A percentile compares a stretch with the other conserved stretches of the same genome.
Evolutionary conservation across 2,113 vertebrate species (phyloP).

Genomic region (Acrocephalus arundinaceus): DNA sequence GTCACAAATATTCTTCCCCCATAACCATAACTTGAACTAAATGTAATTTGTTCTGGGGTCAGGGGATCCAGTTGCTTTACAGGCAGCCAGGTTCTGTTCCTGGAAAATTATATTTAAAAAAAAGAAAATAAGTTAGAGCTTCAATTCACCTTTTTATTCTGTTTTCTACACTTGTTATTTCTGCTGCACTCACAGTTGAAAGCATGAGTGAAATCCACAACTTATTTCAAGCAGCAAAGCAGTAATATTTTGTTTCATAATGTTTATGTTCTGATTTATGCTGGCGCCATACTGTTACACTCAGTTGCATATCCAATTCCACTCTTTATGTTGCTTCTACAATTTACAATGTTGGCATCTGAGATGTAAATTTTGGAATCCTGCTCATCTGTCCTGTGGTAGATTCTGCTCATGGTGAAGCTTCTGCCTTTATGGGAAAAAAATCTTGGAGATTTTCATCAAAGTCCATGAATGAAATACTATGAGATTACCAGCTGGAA

Average conservation of each 20-base stretch:
- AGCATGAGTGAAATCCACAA: background rate
- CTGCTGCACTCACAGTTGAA: background rate
- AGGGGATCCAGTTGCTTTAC: background rate
- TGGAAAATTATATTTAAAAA: background rate
- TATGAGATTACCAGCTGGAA: background rate
- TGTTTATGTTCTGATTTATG: constrained; percentile 39
- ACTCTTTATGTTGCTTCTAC: background rate
- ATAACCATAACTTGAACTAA: background rate
- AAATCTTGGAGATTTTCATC: background rate
- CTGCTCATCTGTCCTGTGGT: background rate
- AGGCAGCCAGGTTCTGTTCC: background rate
- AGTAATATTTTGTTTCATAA: background rate
- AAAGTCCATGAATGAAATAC: background rate
- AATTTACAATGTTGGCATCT: background rate
- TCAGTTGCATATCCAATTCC: constrained; percentile 7
- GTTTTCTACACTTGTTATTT: background rate
- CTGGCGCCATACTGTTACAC: background rate
- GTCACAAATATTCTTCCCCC: background rate
- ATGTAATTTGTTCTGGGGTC: background rate
- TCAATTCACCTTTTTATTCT: background rate
- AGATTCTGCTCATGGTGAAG: background rate
- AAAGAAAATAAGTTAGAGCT: background rate
- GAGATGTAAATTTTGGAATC: background rate
- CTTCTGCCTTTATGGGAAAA: background rate
- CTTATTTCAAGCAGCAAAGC: background rate